phyloP scores from a whole-genome alignment of 2,113 vertebrate genomes.

The Ranitomeya imitator region DNA sequence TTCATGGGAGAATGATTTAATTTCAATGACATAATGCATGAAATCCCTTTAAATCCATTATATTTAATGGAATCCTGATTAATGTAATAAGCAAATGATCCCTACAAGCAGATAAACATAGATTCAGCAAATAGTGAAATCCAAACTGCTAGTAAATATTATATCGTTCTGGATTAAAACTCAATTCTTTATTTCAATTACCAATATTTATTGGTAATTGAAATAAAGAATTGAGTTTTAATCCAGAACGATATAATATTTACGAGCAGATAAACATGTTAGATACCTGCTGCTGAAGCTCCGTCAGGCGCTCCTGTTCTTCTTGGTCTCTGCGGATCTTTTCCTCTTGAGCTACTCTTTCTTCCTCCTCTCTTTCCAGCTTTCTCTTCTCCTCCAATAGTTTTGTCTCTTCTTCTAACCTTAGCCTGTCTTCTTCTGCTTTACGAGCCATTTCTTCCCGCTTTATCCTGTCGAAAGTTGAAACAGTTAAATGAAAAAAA shows the following conservation, averaged over 20 bases:
- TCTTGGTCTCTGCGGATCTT: constrained; percentile 71
- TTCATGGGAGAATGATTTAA: no score
- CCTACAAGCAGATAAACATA: not conserved
- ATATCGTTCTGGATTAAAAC: no score
- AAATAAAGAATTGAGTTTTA: no score
- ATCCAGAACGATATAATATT: no score
- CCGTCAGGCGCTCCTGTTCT: constrained; percentile 74
- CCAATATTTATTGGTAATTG: no score
- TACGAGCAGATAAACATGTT: not conserved
- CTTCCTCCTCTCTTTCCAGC: constrained; percentile 71
- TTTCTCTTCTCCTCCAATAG: constrained; percentile 73
- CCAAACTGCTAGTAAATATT: no score
- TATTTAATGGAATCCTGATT: not conserved
- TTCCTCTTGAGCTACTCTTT: constrained; percentile 73
- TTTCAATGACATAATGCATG: no score
- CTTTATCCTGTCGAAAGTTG: constrained; percentile 66
- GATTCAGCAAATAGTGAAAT: no score
- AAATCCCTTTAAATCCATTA: not conserved
- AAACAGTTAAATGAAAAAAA: not conserved
- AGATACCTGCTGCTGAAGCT: constrained; percentile 80
- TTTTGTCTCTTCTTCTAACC: constrained; percentile 68
- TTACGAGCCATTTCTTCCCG: constrained; percentile 75
- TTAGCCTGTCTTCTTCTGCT: constrained; percentile 70
- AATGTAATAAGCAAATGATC: not conserved
- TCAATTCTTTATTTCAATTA: no score